Evolutionary conservation across 2,113 vertebrate species (phyloP).

Genomic region (Penelope pileata): DNA sequence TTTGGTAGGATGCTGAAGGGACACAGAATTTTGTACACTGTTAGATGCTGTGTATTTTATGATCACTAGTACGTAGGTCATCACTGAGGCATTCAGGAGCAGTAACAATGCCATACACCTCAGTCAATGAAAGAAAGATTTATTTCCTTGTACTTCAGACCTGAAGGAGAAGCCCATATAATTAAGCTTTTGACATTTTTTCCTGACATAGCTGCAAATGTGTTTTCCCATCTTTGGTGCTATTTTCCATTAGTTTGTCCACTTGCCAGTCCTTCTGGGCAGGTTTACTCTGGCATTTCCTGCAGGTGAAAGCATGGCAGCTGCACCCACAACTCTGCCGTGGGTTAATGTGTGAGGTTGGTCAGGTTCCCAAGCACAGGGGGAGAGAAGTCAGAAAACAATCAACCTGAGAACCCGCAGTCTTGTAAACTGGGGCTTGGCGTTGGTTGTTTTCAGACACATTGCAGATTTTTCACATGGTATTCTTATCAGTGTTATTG

Average conservation of each 20-base stretch:
- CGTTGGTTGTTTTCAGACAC: neutral
- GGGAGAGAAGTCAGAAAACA: neutral
- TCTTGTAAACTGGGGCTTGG: neutral
- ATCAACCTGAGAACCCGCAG: neutral
- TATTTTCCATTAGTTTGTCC: neutral
- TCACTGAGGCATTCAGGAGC: neutral
- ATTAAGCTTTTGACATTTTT: neutral
- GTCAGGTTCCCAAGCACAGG: neutral
- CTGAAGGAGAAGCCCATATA: neutral
- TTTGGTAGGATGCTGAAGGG: neutral
- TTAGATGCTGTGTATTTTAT: neutral
- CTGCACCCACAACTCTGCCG: neutral
- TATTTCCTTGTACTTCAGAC: neutral
- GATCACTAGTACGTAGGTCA: neutral
- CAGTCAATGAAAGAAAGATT: fast-evolving
- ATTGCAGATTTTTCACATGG: neutral
- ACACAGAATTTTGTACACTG: neutral
- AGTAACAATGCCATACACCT: neutral
- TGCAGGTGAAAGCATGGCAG: neutral
- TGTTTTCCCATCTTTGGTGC: neutral
- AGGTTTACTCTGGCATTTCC: neutral
- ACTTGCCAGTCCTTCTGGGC: fast-evolving
- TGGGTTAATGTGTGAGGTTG: fast-evolving
- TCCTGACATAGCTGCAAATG: neutral
- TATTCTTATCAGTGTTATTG: neutral